phyloP scores from a whole-genome alignment of 2,888 invertebrate genomes.

The Steinernema hermaphroditum region DNA sequence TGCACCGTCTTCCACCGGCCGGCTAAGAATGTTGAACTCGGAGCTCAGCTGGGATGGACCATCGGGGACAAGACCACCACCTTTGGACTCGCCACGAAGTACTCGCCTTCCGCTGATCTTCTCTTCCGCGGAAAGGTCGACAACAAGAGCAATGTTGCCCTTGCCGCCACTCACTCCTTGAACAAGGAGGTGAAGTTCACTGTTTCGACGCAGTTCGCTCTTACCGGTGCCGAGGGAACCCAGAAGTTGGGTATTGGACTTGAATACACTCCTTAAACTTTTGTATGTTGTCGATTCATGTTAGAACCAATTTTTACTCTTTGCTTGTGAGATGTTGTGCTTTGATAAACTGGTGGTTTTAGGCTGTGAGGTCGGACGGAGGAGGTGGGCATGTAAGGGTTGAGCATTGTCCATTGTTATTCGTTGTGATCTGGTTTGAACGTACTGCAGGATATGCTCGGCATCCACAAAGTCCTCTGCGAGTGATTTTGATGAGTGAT shows the following conservation, averaged over 20 bases:
- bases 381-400: no score
- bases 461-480: no score
- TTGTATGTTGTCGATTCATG: no score
- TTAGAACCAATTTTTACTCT: no score
- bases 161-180: constrained; percentile 62
- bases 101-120: constrained; percentile 57
- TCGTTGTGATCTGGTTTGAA: no score
- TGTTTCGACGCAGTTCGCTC: constrained; percentile 62
- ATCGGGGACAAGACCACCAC: constrained; percentile 54
- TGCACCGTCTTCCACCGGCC: constrained; percentile 60
- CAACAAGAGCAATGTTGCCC: constrained; percentile 58
- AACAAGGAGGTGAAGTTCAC: constrained; percentile 59
- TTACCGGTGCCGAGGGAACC: constrained; percentile 55
- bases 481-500: no score
- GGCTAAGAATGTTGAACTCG: constrained; percentile 61
- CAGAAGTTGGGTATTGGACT: constrained; percentile 85
- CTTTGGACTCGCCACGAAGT: constrained; percentile 63
- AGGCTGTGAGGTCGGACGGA: no score
- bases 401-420: no score
- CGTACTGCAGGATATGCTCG: no score
- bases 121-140: constrained; percentile 63
- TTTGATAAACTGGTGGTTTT: no score
- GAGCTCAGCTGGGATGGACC: constrained; percentile 63
- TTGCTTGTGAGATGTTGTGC: no score
- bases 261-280: constrained; percentile 74